Base-by-base conservation (phyloP, 2,113 vertebrate genomes). In the Psittacus erithacus region DNA sequence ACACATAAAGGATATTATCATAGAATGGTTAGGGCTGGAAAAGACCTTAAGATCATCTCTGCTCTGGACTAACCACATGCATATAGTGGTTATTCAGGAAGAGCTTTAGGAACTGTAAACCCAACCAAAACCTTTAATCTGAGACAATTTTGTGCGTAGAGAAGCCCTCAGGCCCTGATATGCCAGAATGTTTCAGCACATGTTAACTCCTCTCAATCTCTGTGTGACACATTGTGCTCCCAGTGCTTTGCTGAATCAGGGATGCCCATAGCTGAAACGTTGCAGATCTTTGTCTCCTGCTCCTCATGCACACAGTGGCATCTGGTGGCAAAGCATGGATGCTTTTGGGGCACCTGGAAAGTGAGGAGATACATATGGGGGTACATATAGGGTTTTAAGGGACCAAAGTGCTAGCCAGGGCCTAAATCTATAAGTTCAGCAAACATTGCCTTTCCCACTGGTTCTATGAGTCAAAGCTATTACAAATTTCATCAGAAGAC, bases 21-120 rank as follows among this genome's bases (percentile, higher is more conserved):
- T 10, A 24, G 57, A 35, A 59, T 59, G 22, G 33, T 59, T 59
- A 59, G 33, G 22, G 57, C 10, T 35, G 33, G 57, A 15, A 24
- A 59, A 35, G 57, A 59, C 33, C 22, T 59, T 35, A 24, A 59
- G 22, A 7, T 59, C 57, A 59, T 23, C 70, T 69, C 46, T 5
- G 9, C 12, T 50, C 27, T 64, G 39, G 38, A 63, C 28, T 88
- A 78, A 59, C 8, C 15, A 46, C 23, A 35, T 53, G 24, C 35
- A 23, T 20, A n/a, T 4, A 68, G 35, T 23, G 60, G 4, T 31
- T 85, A 82, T 41, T 49, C 49, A 82, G 41, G 22, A 90, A 53
- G 63, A 85, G 29, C 16, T 77, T 71, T 28, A 75, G 35, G 22
- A 82, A 77, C n/a, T 77, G 86, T 75, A 75, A 91, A 83, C 65